Evolutionary conservation across 2,888 invertebrate species (phyloP).

Genomic region (Cynaeus angustus): DNA sequence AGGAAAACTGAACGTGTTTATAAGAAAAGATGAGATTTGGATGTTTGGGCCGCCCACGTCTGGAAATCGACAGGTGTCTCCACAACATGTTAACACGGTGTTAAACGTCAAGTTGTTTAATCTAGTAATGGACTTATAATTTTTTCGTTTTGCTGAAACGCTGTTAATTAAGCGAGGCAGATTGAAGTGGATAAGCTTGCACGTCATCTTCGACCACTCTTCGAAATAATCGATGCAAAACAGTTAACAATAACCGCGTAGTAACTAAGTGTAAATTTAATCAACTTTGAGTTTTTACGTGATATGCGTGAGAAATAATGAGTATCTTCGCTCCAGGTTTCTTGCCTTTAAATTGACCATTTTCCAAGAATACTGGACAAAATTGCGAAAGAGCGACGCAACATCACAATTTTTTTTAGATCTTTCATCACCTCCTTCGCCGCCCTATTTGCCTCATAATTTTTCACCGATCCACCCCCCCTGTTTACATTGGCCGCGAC

Average conservation of each 20-base stretch:
- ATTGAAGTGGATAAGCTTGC: slow-evolving; percentile 40
- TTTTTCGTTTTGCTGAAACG: slow-evolving; percentile 36
- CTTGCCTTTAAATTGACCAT: too few relatives aligned
- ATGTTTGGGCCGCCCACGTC: background rate
- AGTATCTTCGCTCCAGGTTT: background rate
- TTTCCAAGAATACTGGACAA: too few relatives aligned
- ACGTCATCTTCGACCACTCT: slow-evolving; percentile 36
- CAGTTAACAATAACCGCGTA: slow-evolving; percentile 21
- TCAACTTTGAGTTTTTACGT: background rate
- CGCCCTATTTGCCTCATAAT: background rate
- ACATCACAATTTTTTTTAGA: too few relatives aligned
- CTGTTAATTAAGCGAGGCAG: slow-evolving; percentile 36
- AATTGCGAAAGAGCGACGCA: too few relatives aligned
- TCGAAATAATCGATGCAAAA: slow-evolving; percentile 37
- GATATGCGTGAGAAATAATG: slow-evolving; percentile 2
- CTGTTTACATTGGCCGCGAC: background rate
- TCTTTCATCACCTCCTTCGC: too few relatives aligned
- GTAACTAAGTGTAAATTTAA: slow-evolving; percentile 18
- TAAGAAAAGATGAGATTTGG: too few relatives aligned
- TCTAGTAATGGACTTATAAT: slow-evolving; percentile 33
- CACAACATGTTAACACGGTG: slow-evolving; percentile 6
- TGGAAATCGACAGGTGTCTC: background rate
- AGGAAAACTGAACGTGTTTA: too few relatives aligned
- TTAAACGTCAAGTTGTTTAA: slow-evolving; percentile 26
- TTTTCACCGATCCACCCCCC: background rate